Base-by-base conservation (phyloP, 2,113 vertebrate species). In the Oreochromis aureus region DNA sequence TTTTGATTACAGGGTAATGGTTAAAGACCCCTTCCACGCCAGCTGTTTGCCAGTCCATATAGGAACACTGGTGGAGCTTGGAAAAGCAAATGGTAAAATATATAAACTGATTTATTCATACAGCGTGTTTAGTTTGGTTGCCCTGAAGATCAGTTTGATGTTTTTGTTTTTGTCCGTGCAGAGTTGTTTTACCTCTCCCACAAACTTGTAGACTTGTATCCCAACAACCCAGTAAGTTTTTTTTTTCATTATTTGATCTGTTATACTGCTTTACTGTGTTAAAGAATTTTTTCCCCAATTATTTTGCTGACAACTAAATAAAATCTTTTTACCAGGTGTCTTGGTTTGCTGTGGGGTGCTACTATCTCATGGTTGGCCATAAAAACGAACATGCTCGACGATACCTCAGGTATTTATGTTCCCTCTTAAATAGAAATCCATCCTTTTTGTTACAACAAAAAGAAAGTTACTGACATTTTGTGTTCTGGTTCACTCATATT, bases 311-410 rank as follows among this genome's bases (percentile, higher is more conserved):
- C 84, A 51, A 91, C 32, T 11, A 24, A 53, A 46, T 69, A 18
- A 56, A 80, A 30, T 46, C 32, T 6, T 41, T 44, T 91, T 48
- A 32, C 18, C 63, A 99, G 99, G 99, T 99, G 1, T 99, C 99
- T 2, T 99, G 99, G 99, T 99, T 99, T 97, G 98, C 99, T 71
- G 99, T 99, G 85, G 99, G 98, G 66, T 99, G 99, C 94, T 99
- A 99, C 84, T 99, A 99, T 96, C 98, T 99, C 83, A 99, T 99
- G 99, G 99, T 99, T 32, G 99, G 99, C 41, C 98, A 99, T 92
- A 99, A 99, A 96, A 99, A 99, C 51, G 98, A 99, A 87, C 98
- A 99, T 24, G 98, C 98, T 56, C 97, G 98, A 82, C 97, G 98
- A 89, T 99, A 99, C 22, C 98, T 99, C 48, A 99, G 99, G 99